Percentiles rank a stretch among this genome's conserved stretches.
phyloP scores from a whole-genome alignment of 2,888 invertebrate species.

The Germaria angustata region DNA sequence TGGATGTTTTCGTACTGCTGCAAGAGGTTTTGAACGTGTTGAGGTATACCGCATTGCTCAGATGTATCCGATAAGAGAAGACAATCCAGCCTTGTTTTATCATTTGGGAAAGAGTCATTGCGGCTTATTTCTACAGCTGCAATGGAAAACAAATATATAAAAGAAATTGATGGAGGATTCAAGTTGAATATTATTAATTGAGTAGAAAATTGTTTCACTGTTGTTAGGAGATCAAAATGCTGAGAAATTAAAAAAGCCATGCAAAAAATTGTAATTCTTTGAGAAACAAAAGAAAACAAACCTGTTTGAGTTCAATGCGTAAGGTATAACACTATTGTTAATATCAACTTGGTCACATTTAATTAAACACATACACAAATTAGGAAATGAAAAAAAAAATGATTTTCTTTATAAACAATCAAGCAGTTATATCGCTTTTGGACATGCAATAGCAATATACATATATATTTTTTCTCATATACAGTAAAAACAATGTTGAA shows the following conservation, averaged over 20 bases:
- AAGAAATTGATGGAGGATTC: conserved; percentile 24
- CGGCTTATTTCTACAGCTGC: conserved; percentile 39
- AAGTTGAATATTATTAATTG: conserved; percentile 6
- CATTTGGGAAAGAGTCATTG: conserved; percentile 17
- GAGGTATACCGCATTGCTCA: conserved; percentile 71
- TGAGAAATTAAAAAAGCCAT: conserved; percentile 25
- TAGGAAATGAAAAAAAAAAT: no score
- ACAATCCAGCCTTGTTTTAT: conserved; percentile 50
- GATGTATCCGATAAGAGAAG: conserved; percentile 74
- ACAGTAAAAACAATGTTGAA: no score
- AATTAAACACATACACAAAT: conserved; percentile 15
- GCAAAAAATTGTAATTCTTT: conserved; percentile 12
- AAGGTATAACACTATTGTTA: neutral
- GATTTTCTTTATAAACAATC: neutral
- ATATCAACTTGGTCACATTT: neutral
- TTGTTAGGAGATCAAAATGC: conserved; percentile 25
- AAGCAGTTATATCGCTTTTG: no score
- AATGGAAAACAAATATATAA: conserved; percentile 43
- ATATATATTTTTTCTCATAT: no score
- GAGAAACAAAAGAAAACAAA: conserved; percentile 23
- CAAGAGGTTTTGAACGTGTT: conserved; percentile 73
- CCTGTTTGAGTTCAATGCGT: conserved; percentile 28
- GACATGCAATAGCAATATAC: no score
- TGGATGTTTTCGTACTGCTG: conserved; percentile 56
- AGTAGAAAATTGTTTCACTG: neutral